Conservation (phyloP, 2,113 vertebrate genomes). For the Furnarius figulus region DNA sequence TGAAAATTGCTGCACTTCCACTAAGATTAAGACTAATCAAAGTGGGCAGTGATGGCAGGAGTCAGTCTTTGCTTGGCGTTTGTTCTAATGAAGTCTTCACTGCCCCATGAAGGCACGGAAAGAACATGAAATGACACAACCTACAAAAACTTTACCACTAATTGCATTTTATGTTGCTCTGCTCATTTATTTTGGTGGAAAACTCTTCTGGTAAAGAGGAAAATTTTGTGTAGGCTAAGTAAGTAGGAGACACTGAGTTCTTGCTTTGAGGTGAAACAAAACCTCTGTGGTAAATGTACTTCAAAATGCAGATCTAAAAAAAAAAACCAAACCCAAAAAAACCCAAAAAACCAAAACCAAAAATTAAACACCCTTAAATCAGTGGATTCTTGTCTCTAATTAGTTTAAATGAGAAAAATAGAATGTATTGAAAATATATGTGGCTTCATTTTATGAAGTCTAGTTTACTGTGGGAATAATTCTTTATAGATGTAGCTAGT, state of each 20-base stretch:
- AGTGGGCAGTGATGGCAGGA: slow-evolving; percentile 28
- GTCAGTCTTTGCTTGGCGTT: not conserved
- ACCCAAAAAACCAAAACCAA: too few relatives aligned
- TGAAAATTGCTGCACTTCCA: slow-evolving; percentile 28
- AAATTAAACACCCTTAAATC: not conserved
- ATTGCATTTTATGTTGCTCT: slow-evolving; percentile 26
- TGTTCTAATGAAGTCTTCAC: slow-evolving; percentile 16
- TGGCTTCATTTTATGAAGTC: not conserved
- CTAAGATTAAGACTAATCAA: slow-evolving; percentile 44
- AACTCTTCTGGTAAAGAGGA: slow-evolving; percentile 1
- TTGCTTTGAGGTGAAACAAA: not conserved
- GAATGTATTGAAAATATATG: not conserved
- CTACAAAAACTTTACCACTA: slow-evolving; percentile 34
- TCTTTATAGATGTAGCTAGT: slow-evolving; percentile 40
- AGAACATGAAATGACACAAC: slow-evolving; percentile 40
- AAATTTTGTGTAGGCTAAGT: slow-evolving; percentile 41
- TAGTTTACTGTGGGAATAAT: slow-evolving; percentile 36
- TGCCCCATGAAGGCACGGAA: not conserved
- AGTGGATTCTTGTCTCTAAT: not conserved
- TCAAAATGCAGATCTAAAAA: not conserved
- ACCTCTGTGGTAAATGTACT: not conserved
- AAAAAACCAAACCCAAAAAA: too few relatives aligned
- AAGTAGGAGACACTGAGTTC: not conserved
- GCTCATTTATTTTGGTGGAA: slow-evolving; percentile 17
- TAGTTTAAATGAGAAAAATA: not conserved